These are phyloP conservation scores for Beris chalybata DNA, from an alignment of 2,888 invertebrate genomes.

Conservation along the genomic window DNA sequence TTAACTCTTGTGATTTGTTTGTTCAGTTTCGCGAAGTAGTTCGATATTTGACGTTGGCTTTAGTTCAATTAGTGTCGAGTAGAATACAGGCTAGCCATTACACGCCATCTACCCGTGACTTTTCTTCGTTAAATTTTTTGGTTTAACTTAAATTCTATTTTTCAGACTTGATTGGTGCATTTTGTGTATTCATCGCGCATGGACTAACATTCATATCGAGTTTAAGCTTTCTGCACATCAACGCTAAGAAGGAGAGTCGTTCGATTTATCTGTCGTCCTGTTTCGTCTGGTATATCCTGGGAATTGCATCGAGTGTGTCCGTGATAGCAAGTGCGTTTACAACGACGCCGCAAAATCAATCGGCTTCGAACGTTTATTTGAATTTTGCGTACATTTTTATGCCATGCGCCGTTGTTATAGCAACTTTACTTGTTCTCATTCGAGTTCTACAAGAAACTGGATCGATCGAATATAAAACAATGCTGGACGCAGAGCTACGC, in stretches of 20 bases:
- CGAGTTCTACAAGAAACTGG: conserved; percentile 47
- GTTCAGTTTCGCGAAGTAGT: too few relatives aligned
- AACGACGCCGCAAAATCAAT: neutral
- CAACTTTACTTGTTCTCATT: conserved; percentile 46
- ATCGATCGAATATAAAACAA: conserved; percentile 48
- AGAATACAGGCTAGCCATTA: too few relatives aligned
- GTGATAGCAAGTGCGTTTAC: conserved; percentile 45
- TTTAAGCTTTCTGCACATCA: conserved; percentile 48
- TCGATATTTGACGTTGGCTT: too few relatives aligned
- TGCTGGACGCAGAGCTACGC: conserved; percentile 49
- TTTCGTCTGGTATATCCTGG: conserved; percentile 49
- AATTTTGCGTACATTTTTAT: conserved; percentile 49
- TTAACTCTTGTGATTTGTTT: too few relatives aligned
- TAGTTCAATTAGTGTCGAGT: too few relatives aligned
- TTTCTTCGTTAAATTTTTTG: too few relatives aligned
- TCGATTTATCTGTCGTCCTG: conserved; percentile 46
- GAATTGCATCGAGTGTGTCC: conserved; percentile 48
- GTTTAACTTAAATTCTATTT: neutral
- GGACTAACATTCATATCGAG: conserved; percentile 49
- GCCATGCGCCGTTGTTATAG: conserved; percentile 42
- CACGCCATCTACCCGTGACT: too few relatives aligned
- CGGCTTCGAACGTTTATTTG: conserved; percentile 41
- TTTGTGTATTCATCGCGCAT: conserved; percentile 50
- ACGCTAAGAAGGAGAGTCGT: conserved; percentile 47
- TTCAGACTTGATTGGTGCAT: conserved; percentile 50